Evolutionary conservation across 2,888 invertebrate genomes (phyloP), one percentile per base, ranked within the genome.

Genomic region (Geophilus truncorum): DNA sequence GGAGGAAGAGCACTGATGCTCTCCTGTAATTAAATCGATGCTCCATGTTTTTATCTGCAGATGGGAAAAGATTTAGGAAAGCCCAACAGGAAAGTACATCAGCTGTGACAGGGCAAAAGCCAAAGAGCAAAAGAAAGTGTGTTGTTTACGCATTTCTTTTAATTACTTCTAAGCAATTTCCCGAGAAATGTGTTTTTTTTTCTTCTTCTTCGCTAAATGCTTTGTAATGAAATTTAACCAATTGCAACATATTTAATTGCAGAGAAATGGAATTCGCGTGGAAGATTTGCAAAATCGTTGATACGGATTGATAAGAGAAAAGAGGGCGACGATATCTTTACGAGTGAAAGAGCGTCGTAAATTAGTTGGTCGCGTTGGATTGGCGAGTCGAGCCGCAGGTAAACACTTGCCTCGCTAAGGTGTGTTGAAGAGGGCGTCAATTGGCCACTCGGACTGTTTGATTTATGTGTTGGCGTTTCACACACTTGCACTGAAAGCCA

Each of bases 381-480:
- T 70, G 70, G 15, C 70, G 70, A 70, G 70, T n/a, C 70, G 70
- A 70, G 70, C 70, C 70, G 70, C 70, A 70, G 70, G 70, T 70
- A 70, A 70, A 70, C 70, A 70, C 70, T 70, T 28, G 70, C 15
- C 28, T 23, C n/a, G 9, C 25, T 70, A 28, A 70, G 70, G 70
- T 70, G 70, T 4, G 70, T 70, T 70, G 70, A 70, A 51, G 70
- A 70, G 70, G 70, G 70, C 70, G 70, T 70, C 70, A 70, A 70
- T 70, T 70, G 70, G 15, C 70, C 70, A 70, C 70, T 70, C 28
- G 70, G 70, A 70, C 70, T n/a, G 70, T n/a, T 70, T 70, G 70
- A 70, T 70, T 70, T 70, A 70, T 70, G 70, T 70, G 70, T 70
- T 70, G 70, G 70, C 70, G 70, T 70, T 70, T 70, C 70, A 70